phyloP scores from a whole-genome alignment of 2,888 invertebrate species.

The Leucania comma region DNA sequence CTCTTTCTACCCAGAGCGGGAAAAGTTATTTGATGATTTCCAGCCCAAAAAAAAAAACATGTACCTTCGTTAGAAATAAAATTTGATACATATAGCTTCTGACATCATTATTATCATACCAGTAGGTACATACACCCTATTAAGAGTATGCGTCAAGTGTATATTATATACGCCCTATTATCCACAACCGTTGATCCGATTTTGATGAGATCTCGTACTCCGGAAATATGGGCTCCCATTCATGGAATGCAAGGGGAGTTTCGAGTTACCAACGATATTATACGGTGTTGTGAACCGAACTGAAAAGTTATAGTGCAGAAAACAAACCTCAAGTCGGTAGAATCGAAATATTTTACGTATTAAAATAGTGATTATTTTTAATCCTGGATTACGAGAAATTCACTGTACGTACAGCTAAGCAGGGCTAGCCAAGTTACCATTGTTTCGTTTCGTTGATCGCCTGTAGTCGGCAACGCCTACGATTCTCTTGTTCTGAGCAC shows the following conservation, averaged over 20 bases:
- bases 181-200: slow-evolving; percentile 67
- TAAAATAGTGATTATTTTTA: neutral
- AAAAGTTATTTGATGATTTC: too few species aligned
- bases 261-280: slow-evolving; percentile 37
- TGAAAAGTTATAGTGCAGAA: slow-evolving; percentile 26
- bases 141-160: slow-evolving; percentile 31
- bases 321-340: slow-evolving; percentile 6
- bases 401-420: too few species aligned
- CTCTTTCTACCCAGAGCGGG: too few species aligned
- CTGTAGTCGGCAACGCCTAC: too few species aligned
- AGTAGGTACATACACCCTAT: slow-evolving; percentile 27
- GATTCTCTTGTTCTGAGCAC: too few species aligned
- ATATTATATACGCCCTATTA: slow-evolving; percentile 54
- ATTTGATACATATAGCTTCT: too few species aligned
- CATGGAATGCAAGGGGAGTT: slow-evolving; percentile 59
- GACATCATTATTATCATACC: neutral
- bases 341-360: neutral
- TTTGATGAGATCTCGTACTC: slow-evolving; percentile 64
- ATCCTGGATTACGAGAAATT: neutral
- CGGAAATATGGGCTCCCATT: slow-evolving; percentile 63
- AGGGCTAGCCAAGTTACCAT: too few species aligned
- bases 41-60: too few species aligned
- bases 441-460: too few species aligned
- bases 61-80: too few species aligned
- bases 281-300: slow-evolving; percentile 18